Percentiles rank a stretch among this genome's conserved stretches.
phyloP scores from a whole-genome alignment of 2,888 invertebrate species.

The Camponotus fellah region DNA sequence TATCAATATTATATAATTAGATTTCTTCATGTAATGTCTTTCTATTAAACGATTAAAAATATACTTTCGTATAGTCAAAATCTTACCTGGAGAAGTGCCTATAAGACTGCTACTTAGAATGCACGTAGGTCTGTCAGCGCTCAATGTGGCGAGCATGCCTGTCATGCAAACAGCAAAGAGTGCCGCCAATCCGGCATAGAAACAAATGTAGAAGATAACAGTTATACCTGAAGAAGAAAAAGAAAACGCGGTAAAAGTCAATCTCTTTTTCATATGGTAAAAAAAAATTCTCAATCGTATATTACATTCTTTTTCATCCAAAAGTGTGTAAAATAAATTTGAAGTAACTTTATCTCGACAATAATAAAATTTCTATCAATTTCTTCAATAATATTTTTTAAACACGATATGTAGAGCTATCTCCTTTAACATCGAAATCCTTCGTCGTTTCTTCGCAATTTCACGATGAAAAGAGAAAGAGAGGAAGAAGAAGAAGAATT shows the following conservation, averaged over 20 bases:
- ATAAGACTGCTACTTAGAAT: conserved; percentile 92
- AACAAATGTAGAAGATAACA: conserved; percentile 94
- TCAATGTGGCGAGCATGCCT: conserved; percentile 91
- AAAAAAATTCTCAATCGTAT: not conserved
- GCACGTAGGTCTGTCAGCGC: conserved; percentile 91
- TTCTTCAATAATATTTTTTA: not conserved
- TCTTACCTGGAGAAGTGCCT: conserved; percentile 90
- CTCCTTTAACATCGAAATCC: not conserved
- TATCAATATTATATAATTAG: not conserved
- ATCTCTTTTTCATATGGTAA: not conserved
- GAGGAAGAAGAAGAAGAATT: too few species aligned
- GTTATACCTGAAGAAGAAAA: conserved; percentile 91
- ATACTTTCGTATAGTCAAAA: not conserved
- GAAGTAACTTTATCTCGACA: not conserved
- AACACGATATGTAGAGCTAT: not conserved
- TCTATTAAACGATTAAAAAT: not conserved
- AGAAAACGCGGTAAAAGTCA: not conserved
- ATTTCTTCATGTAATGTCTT: conserved; percentile 3
- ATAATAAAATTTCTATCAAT: not conserved
- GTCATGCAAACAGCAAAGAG: conserved; percentile 96
- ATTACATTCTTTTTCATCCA: not conserved
- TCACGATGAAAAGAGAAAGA: not conserved
- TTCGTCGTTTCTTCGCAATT: not conserved
- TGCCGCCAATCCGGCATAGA: conserved; percentile 94
- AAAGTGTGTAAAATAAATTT: not conserved